Evolutionary conservation across 2,113 vertebrate species (phyloP), one percentile per base, ranked within the genome.

Genomic region (Echinops telfairi): DNA sequence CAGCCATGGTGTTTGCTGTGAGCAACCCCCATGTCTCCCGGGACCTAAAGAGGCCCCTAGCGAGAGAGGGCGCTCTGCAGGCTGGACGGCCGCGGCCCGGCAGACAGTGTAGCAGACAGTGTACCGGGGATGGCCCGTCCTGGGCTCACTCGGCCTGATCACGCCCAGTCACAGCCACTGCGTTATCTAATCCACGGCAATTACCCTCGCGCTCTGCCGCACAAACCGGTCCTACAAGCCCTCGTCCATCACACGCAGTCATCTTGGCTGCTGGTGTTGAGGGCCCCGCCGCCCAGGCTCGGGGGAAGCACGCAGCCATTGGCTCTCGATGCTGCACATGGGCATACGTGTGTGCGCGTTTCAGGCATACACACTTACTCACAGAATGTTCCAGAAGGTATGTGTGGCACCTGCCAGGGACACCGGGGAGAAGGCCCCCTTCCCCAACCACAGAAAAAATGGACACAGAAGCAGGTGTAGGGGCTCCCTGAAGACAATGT

Each of bases 201-300:
- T 96, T 85, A 94, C 6, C 23, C 91, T 96, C 95, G 43, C 91
- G 77, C 85, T 96, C 93, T 92, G 89, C 94, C 78, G 95, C 95
- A 97, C 97, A 96, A 95, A 98, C 66, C 97, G 98, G 97, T 97
- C 94, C 92, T 89, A 97, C 92, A 79, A 97, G 97, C 90, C 96
- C 94, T 95, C 75, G 93, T 96, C 96, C 97, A 97, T 53, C 47
- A 53, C 47, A 97, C 2, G 87, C 31, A 84, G 97, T 96, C 96
- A 97, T 97, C 97, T 91, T 1, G 53, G 93, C 89, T 64, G 83
- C 95, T 75, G 89, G 94, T 80, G 93, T 88, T 40, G 19, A 85
- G 96, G 95, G 96, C 95, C 79, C 62, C 40, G 79, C 80, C 71
- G 58, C 93, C 97, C 86, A 3, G 88, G 93, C 90, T 89, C 68